A percentile compares a stretch with the other conserved stretches of the same genome.
phyloP scores from a whole-genome alignment of 2,797 vertebrate species.

The Sebastes melanostomus region DNA sequence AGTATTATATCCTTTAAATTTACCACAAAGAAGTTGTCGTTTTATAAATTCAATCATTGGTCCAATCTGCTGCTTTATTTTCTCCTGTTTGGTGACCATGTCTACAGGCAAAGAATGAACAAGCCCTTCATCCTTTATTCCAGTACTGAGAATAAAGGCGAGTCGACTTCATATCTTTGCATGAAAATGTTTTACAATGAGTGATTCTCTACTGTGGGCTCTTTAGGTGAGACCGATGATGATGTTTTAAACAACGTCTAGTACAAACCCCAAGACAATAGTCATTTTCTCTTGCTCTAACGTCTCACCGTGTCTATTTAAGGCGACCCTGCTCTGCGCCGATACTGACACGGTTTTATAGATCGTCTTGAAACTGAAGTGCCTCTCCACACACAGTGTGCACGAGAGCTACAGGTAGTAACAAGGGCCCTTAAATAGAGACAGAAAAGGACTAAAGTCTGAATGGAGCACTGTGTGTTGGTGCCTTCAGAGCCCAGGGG shows the following conservation, averaged over 20 bases:
- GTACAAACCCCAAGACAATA: conserved; percentile 67
- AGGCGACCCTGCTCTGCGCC: conserved; percentile 55
- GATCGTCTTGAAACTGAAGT: conserved; percentile 15
- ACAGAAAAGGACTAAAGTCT: conserved; percentile 79
- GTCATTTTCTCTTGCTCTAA: conserved; percentile 69
- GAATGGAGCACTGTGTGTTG: conserved; percentile 46
- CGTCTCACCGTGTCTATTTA: conserved; percentile 78
- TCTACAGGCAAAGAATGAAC: conserved; percentile 77
- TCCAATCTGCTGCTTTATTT: background rate
- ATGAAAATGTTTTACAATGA: conserved; percentile 59
- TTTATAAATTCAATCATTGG: background rate
- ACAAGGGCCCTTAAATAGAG: conserved; percentile 80
- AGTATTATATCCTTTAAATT: background rate
- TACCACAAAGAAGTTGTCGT: background rate
- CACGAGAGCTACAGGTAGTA: conserved; percentile 8
- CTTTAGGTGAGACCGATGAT: conserved; percentile 49
- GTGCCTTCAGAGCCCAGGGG: conserved; percentile 77
- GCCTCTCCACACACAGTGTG: conserved; percentile 2
- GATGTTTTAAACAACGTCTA: conserved; percentile 30
- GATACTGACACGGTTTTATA: conserved; percentile 5
- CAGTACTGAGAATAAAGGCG: conserved; percentile 62
- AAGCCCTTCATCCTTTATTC: conserved; percentile 59
- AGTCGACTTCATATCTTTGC: conserved; percentile 72
- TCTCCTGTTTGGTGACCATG: conserved; percentile 70
- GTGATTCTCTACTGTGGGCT: conserved; percentile 82